phyloP scores from a whole-genome alignment of 2,888 invertebrate species.

The Acholoe squamosa region DNA sequence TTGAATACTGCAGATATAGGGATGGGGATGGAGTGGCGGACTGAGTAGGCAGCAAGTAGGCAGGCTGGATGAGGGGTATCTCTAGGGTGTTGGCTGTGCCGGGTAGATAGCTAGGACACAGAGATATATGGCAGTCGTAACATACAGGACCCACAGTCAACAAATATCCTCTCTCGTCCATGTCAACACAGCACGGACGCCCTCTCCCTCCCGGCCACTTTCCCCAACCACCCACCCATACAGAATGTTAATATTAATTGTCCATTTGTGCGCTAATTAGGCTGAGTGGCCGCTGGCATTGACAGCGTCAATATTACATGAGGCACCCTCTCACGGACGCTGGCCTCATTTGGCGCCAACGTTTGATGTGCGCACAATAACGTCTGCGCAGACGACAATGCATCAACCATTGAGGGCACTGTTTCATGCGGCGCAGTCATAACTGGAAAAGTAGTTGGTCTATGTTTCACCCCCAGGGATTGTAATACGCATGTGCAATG shows the following conservation, averaged over 20 bases:
- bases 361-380: constrained; percentile 14
- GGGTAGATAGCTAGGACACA: constrained; percentile 3
- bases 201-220: background rate
- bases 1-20: constrained; percentile 6
- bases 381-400: background rate
- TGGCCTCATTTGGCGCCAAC: constrained; percentile 20
- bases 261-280: constrained; percentile 35
- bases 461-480: background rate
- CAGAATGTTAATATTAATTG: constrained; percentile 49
- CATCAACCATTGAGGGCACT: background rate
- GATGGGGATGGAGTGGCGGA: background rate
- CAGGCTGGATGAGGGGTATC: background rate
- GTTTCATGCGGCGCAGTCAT: constrained; percentile 20
- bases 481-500: background rate
- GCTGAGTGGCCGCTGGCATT: background rate
- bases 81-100: background rate
- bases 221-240: constrained; percentile 1
- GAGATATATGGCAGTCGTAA: background rate
- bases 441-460: background rate
- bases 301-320: constrained; percentile 21
- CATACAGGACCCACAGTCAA: background rate
- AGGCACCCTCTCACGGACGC: background rate
- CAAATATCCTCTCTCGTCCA: constrained; percentile 10
- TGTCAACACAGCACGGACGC: background rate
- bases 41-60: background rate